phyloP scores from a whole-genome alignment of 2,797 vertebrate species.

The Sebastes matsubarae region DNA sequence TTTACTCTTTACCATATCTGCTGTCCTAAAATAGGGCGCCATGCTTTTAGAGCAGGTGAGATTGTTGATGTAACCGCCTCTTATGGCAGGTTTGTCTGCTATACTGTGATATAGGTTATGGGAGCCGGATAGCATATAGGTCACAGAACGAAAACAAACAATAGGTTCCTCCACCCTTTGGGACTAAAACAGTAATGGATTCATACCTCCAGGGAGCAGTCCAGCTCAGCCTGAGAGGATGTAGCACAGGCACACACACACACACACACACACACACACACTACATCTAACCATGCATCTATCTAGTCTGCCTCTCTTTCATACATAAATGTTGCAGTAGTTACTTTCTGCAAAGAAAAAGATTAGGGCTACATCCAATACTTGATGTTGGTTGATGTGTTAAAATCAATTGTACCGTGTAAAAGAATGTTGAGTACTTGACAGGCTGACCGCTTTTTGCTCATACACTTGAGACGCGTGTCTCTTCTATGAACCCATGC shows the following conservation, averaged over 20 bases:
- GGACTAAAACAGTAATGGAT: slow-evolving; percentile 59
- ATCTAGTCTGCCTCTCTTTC: slow-evolving; percentile 1
- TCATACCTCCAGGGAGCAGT: slow-evolving; percentile 56
- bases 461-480: slow-evolving; percentile 9
- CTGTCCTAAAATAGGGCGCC: slow-evolving; percentile 13
- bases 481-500: neutral
- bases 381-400: slow-evolving; percentile 1
- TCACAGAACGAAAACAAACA: slow-evolving; percentile 51
- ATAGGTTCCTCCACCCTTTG: slow-evolving; percentile 33
- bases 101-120: slow-evolving; percentile 49
- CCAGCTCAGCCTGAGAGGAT: slow-evolving; percentile 40
- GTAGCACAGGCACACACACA: slow-evolving; percentile 1
- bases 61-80: slow-evolving; percentile 6
- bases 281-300: slow-evolving; percentile 4
- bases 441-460: slow-evolving; percentile 10
- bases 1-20: neutral
- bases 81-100: slow-evolving; percentile 12
- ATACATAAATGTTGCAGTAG: slow-evolving; percentile 10
- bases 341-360: slow-evolving; percentile 1
- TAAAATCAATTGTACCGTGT: neutral
- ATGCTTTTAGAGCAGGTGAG: slow-evolving; percentile 34
- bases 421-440: neutral
- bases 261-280: neutral
- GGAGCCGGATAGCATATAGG: slow-evolving; percentile 47
- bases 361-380: slow-evolving; percentile 6